phyloP scores from a whole-genome alignment of 2,888 invertebrate genomes.

The Eupeodes latifasciatus region DNA sequence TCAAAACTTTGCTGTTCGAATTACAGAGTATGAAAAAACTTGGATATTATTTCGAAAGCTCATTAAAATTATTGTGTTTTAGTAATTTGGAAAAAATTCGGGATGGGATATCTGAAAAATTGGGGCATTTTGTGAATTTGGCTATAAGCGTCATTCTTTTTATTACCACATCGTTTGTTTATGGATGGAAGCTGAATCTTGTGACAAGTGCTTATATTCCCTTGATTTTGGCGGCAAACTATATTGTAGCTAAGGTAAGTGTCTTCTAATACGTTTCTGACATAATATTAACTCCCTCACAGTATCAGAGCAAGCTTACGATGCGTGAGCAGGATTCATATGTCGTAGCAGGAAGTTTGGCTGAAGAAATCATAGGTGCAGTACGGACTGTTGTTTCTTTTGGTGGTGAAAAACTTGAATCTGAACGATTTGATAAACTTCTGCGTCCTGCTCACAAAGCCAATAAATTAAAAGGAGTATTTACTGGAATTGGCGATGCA shows the following conservation, averaged over 20 bases:
- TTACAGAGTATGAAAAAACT: conserved; percentile 88
- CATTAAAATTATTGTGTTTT: conserved; percentile 60
- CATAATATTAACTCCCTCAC: background rate
- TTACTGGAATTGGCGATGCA: conserved; percentile 88
- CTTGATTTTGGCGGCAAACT: conserved; percentile 89
- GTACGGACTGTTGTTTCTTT: conserved; percentile 91
- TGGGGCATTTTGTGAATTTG: conserved; percentile 89
- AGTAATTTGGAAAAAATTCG: conserved; percentile 91
- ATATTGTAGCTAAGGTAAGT: conserved; percentile 89
- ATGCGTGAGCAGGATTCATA: conserved; percentile 88
- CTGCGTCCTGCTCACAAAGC: conserved; percentile 86
- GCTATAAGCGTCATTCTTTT: conserved; percentile 84
- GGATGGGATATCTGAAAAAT: conserved; percentile 93
- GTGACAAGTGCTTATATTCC: conserved; percentile 91
- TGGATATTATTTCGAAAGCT: background rate
- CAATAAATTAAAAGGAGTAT: conserved; percentile 87
- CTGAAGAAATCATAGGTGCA: conserved; percentile 90
- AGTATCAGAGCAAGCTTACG: conserved; percentile 88
- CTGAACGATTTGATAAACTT: conserved; percentile 85
- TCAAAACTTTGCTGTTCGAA: conserved; percentile 89
- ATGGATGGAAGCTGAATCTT: conserved; percentile 93
- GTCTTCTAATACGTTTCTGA: background rate
- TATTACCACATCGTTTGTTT: conserved; percentile 87
- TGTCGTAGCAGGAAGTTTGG: conserved; percentile 90
- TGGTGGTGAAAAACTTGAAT: conserved; percentile 90